Conservation (phyloP, 2,888 invertebrate genomes). For the Mystacides longicornis region DNA sequence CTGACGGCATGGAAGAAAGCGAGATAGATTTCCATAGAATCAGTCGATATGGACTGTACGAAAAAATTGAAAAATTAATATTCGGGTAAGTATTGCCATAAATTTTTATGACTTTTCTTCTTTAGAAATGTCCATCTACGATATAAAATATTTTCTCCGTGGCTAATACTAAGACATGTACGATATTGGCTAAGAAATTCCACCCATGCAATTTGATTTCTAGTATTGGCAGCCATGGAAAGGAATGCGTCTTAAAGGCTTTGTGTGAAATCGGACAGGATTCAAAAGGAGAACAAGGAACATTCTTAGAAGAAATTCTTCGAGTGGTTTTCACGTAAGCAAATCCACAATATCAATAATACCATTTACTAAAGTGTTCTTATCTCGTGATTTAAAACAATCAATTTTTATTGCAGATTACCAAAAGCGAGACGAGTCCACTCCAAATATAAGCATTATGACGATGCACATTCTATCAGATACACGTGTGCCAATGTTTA, state of each 20-base stretch:
- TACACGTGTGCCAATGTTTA: conserved; percentile 40
- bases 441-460: conserved; percentile 43
- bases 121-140: too few species aligned
- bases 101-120: too few species aligned
- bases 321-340: conserved; percentile 61
- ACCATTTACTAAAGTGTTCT: too few species aligned
- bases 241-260: conserved; percentile 56
- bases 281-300: conserved; percentile 40
- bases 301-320: conserved; percentile 58
- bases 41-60: conserved; percentile 54
- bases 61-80: conserved; percentile 54
- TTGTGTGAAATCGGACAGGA: conserved; percentile 56
- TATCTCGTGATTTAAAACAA: not conserved
- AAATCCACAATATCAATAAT: too few species aligned
- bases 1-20: conserved; percentile 32
- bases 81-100: conserved; percentile 56
- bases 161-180: too few species aligned
- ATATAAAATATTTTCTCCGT: too few species aligned
- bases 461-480: conserved; percentile 37
- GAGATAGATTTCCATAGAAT: conserved; percentile 51
- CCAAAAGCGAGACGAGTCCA: conserved; percentile 30
- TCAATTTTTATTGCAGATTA: conserved; percentile 38
- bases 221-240: conserved; percentile 51
- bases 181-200: too few species aligned
- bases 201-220: conserved; percentile 26